These are phyloP conservation scores for Amitus sp. DNA, from an alignment of 2,888 invertebrate species.

Conservation along the genomic window DNA sequence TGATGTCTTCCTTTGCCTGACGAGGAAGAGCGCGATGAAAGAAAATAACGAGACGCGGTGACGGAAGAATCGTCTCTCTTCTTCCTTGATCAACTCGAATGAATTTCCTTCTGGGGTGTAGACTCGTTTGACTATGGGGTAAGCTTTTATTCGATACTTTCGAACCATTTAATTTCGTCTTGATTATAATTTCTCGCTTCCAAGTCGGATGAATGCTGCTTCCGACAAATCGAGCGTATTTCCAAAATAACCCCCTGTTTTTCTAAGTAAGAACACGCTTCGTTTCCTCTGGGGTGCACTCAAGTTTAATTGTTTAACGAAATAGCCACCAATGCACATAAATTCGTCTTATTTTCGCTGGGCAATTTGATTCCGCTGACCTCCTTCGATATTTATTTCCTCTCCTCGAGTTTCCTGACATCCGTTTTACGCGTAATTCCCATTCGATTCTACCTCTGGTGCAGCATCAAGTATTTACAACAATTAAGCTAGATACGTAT, in stretches of 20 bases:
- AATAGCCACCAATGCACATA: conserved; percentile 52
- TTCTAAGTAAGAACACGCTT: too few relatives aligned
- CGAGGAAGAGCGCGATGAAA: conserved; percentile 40
- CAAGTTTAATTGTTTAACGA: conserved; percentile 56
- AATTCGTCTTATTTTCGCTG: conserved; percentile 44
- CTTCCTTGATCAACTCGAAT: conserved; percentile 38
- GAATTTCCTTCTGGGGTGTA: conserved; percentile 14
- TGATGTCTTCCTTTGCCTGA: conserved; percentile 62
- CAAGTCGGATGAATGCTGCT: too few relatives aligned
- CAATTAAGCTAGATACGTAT: conserved; percentile 25
- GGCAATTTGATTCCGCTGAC: conserved; percentile 50
- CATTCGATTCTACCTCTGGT: conserved; percentile 24
- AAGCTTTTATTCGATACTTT: conserved; percentile 17
- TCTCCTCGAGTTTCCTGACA: conserved; percentile 30
- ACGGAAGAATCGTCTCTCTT: conserved; percentile 36
- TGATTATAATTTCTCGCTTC: neutral
- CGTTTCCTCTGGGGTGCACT: conserved; percentile 51
- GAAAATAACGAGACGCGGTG: conserved; percentile 36
- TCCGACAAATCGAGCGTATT: too few relatives aligned
- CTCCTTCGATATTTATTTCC: conserved; percentile 53
- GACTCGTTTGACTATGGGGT: conserved; percentile 11
- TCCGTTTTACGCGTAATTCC: conserved; percentile 24
- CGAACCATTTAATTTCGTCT: neutral
- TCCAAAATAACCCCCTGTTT: too few relatives aligned
- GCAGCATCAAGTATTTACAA: conserved; percentile 31